Evolutionary conservation across 2,888 invertebrate genomes (phyloP), one percentile per base, ranked within the genome.

Genomic region (Synergus japonicus): DNA sequence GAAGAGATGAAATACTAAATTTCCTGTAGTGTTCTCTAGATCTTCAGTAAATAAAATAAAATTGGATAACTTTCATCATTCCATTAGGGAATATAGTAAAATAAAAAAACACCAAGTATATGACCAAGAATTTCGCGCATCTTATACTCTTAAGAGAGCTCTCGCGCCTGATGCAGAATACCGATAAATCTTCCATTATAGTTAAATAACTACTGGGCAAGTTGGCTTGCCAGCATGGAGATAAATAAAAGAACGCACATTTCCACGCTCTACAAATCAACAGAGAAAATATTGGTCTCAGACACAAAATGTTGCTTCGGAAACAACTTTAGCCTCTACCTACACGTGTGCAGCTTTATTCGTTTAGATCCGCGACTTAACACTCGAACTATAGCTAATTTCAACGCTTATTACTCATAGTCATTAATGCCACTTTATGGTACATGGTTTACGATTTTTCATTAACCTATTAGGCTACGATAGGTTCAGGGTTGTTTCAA

Each of bases 221-320:
- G 44, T 67, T 67, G 12, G 22, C 54, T 73, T 12, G 15, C 54
- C 15, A 15, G 29, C 49, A 54, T 73, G 87, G 86, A 87, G 87
- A 85, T 85, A 86, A 86, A 88, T 89, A 86, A 89, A 90, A 89
- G 88, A 87, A 85, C 86, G 85, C 85, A 86, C 84, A 86, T 86
- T 76, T 89, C 87, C 82, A 90, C 90, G 91, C 90, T 91, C 91
- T 91, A 91, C 86, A 91, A 91, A 91, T 88, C 87, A 89, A 85
- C 86, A 82, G 88, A 87, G 90, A 89, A 90, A 89, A 88, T 83
- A 82, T 84, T 84, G 82, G 79, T 81, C 29, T 29, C n/a, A 7
- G 18, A 18, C 10, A 8, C 1, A 13, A 13, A 69, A 46, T 29
- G 46, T 49, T 69, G 29, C 15, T 69, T 69, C 22, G 8, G 49